Percentiles rank a stretch among this genome's conserved stretches.
These are phyloP conservation scores for Epizoanthus stellaris DNA, from an alignment of 92 coral and sea anemone genomes.

Conservation along the genomic window DNA sequence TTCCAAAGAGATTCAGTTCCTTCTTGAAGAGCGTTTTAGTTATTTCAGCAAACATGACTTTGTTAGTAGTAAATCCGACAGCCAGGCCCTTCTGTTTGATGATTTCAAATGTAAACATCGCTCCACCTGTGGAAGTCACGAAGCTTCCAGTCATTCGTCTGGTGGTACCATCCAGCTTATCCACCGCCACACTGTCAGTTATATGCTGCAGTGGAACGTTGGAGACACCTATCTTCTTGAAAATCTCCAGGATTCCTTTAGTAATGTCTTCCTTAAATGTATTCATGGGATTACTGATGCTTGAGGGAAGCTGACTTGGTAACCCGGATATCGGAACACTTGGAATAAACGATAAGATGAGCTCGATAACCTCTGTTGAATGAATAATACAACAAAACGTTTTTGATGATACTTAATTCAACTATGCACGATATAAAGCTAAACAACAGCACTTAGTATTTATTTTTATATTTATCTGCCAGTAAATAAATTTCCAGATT, in stretches of 20 bases:
- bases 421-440: too few relatives aligned
- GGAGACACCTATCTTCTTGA: conserved; percentile 28
- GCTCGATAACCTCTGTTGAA: conserved; percentile 29
- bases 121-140: conserved; percentile 12
- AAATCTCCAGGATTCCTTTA: conserved; percentile 32
- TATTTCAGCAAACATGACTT: conserved; percentile 40
- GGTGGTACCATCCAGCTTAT: conserved; percentile 23
- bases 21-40: conserved; percentile 22
- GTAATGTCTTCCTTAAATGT: conserved; percentile 34
- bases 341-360: conserved; percentile 32
- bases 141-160: conserved; percentile 14
- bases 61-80: conserved; percentile 35
- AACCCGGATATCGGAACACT: conserved; percentile 35
- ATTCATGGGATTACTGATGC: conserved; percentile 10
- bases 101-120: conserved; percentile 27
- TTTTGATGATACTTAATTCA: too few relatives aligned
- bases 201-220: conserved; percentile 36
- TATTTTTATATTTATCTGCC: too few relatives aligned
- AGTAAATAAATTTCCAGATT: too few relatives aligned
- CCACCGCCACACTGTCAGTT: background rate
- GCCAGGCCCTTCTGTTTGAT: conserved; percentile 41
- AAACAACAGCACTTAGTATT: too few relatives aligned
- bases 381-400: background rate
- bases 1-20: conserved; percentile 34
- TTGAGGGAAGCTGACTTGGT: conserved; percentile 35